Conservation (phyloP, 2,888 invertebrate species). For the Crematogaster levior region DNA sequence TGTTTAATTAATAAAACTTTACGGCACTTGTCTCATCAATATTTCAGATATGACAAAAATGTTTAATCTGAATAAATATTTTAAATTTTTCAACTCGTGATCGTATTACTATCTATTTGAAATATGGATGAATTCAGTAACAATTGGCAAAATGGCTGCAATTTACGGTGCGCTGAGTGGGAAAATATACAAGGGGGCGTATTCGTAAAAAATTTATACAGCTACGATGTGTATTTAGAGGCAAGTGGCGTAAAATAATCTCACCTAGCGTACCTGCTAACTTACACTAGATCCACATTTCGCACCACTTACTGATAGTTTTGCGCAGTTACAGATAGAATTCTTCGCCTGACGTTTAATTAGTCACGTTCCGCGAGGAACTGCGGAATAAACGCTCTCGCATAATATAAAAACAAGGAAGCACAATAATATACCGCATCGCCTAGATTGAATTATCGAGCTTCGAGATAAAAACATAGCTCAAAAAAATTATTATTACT, state of each 20-base stretch:
- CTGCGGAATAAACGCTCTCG: background rate
- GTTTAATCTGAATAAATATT: background rate
- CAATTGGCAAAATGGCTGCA: slow-evolving; percentile 2
- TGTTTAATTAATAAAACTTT: background rate
- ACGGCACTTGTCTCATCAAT: background rate
- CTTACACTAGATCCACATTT: slow-evolving; percentile 12
- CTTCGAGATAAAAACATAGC: background rate
- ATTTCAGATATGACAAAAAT: background rate
- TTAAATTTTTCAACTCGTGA: no score
- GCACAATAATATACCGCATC: background rate
- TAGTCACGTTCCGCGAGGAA: slow-evolving; percentile 23
- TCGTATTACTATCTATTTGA: background rate
- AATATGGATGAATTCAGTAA: background rate
- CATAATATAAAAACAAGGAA: slow-evolving; percentile 6
- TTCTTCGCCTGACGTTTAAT: slow-evolving; percentile 35
- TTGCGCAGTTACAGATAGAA: slow-evolving; percentile 13
- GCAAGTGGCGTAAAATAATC: slow-evolving; percentile 49
- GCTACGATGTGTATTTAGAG: background rate
- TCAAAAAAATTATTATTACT: background rate
- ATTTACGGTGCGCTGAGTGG: background rate
- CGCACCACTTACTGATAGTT: slow-evolving; percentile 36
- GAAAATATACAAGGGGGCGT: slow-evolving; percentile 12
- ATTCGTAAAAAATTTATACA: slow-evolving; percentile 2
- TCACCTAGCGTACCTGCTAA: background rate
- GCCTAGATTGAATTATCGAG: background rate